These are phyloP conservation scores for Microchirus variegatus DNA, from an alignment of 2,797 vertebrate genomes.

Conservation along the genomic window DNA sequence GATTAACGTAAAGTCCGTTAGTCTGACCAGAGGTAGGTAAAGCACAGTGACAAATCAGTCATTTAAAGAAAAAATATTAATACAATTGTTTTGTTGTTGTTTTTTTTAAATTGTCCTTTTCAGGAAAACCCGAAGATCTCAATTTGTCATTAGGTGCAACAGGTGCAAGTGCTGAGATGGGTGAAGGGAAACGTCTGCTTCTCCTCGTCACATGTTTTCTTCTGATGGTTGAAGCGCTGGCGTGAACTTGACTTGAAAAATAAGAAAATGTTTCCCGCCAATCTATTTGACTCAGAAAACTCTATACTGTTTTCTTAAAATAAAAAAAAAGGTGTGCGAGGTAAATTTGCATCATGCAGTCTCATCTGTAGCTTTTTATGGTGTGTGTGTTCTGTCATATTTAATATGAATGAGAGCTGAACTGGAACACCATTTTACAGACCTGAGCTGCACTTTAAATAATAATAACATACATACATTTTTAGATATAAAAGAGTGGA, in stretches of 20 bases:
- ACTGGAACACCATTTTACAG: no score
- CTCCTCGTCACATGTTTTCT: slow-evolving; percentile 28
- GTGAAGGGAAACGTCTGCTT: slow-evolving; percentile 25
- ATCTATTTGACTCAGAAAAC: not conserved
- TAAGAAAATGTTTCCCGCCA: not conserved
- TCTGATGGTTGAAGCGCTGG: slow-evolving; percentile 35
- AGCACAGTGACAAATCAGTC: not conserved
- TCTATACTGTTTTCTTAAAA: no score
- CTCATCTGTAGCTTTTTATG: slow-evolving; percentile 17
- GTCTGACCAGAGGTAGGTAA: slow-evolving; percentile 61
- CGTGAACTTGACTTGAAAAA: slow-evolving; percentile 4
- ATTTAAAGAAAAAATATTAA: not conserved
- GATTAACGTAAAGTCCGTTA: slow-evolving; percentile 70
- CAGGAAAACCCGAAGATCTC: slow-evolving; percentile 17
- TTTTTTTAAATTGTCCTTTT: not conserved
- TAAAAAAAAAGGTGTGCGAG: no score
- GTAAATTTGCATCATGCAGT: slow-evolving; percentile 1
- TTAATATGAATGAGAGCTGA: not conserved
- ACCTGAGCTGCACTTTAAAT: no score
- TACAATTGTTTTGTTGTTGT: no score
- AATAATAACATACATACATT: no score
- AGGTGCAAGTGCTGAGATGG: slow-evolving; percentile 8
- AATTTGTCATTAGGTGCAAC: slow-evolving; percentile 17
- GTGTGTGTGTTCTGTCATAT: slow-evolving; percentile 7
- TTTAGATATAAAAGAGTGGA: no score